phyloP scores from a whole-genome alignment of 2,888 invertebrate species.

The Cetonia aurata region DNA sequence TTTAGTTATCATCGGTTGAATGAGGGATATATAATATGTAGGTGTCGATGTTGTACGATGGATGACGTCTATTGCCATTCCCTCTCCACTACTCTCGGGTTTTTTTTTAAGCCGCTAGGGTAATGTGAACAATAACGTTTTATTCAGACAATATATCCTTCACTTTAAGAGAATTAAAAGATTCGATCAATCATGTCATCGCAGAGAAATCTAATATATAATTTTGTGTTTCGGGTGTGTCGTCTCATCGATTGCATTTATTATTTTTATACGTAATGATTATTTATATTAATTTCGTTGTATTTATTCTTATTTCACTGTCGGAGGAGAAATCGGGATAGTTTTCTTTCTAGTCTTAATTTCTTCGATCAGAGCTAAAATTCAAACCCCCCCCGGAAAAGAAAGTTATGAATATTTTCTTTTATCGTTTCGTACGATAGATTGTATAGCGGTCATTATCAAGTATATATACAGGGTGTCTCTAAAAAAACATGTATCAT shows the following conservation, averaged over 20 bases:
- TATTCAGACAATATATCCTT: no score
- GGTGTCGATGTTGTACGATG: slow-evolving; percentile 5
- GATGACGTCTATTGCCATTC: not conserved
- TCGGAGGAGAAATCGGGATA: not conserved
- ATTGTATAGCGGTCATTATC: no score
- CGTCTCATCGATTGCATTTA: slow-evolving; percentile 29
- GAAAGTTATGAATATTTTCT: not conserved
- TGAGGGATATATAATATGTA: no score
- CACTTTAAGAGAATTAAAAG: no score
- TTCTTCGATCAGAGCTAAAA: not conserved
- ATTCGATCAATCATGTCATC: not conserved
- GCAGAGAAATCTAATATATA: no score
- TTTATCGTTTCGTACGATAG: not conserved
- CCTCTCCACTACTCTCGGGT: no score
- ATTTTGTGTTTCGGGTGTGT: slow-evolving; percentile 18
- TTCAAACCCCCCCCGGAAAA: no score
- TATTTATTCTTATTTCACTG: slow-evolving; percentile 25
- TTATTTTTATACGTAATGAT: slow-evolving; percentile 21
- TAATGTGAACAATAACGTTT: no score
- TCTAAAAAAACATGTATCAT: not conserved
- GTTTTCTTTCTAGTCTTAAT: slow-evolving; percentile 31
- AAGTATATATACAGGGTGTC: no score
- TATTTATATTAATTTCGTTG: slow-evolving; percentile 27
- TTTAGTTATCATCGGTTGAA: slow-evolving; percentile 9
- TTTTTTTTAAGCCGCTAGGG: not conserved